Evolutionary conservation across 2,888 invertebrate genomes (phyloP), one percentile per base, ranked within the genome.

Genomic region (Drosophila prolongata): DNA sequence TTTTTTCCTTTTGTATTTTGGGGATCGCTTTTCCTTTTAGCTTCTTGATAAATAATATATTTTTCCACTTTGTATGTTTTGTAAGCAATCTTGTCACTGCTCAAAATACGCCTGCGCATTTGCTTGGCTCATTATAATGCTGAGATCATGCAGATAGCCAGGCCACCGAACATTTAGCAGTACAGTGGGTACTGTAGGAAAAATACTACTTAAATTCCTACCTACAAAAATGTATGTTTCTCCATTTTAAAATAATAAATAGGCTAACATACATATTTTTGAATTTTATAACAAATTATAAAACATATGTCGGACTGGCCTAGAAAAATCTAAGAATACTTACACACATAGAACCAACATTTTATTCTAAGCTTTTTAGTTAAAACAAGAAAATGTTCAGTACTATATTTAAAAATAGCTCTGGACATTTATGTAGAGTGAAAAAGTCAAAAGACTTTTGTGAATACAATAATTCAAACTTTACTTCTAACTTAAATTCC

Each of bases 81-180:
- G 24, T 47, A 56, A 55, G 47, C 44, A 66, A 66, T 66, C 69
- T 66, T 58, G 55, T 47, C 53, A 16, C 68, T 46, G 68, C 69
- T 68, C 55, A 69, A 66, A 54, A 52, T 67, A 80, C 70, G 75
- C 78, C 78, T 49, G 66, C 85, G 56, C 78, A 53, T 44, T 80
- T 50, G 52, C 34, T 27, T 27, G 68, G 58, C 44, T 68, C 43
- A 61, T 64, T 66, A 68, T 66, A 68, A 46, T 68, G 54, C 46
- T 46, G 35, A 54, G 66, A 66, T 66, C 66, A 47, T 24, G 34
- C 34, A 38, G 65, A 65, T 52, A 65, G 66, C 53, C 35, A 27
- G 16, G 46, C 16, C 69, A 13, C 16, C n/a, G 38, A 53, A 67
- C 44, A 40, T 53, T 66, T 27, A 2, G 6, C 5, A n/a, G 43